These are phyloP conservation scores for Anguilla japonica DNA, from an alignment of 2,113 vertebrate species.

Conservation along the genomic window DNA sequence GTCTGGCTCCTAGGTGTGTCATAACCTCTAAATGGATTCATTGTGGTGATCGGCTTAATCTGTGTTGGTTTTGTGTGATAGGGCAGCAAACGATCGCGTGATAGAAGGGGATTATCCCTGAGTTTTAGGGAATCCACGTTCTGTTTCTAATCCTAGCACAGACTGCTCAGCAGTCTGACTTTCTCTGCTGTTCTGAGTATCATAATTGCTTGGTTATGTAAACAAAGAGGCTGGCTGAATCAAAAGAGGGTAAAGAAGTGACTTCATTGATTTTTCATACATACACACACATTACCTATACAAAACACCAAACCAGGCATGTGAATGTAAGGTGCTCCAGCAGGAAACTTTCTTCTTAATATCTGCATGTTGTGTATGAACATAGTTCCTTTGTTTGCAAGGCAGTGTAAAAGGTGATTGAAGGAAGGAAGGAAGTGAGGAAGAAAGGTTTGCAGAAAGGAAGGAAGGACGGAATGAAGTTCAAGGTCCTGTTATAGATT, in stretches of 20 bases:
- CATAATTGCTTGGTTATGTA: neutral
- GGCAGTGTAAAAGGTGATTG: too few species aligned
- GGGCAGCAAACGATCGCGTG: neutral
- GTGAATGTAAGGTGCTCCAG: too few species aligned
- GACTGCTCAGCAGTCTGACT: neutral
- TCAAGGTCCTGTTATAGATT: too few species aligned
- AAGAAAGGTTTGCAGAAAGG: too few species aligned
- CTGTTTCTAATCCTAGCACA: neutral
- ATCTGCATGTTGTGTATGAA: too few species aligned
- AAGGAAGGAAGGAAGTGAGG: too few species aligned
- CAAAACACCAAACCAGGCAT: too few species aligned
- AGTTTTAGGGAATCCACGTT: neutral
- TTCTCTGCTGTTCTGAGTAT: slow-evolving; percentile 1
- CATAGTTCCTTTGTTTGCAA: too few species aligned
- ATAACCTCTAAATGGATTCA: neutral
- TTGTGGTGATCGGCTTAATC: neutral
- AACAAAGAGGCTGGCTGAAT: neutral
- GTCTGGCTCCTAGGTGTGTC: neutral
- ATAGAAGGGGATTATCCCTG: neutral
- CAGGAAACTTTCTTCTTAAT: too few species aligned
- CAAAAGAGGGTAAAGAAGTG: neutral
- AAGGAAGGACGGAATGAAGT: too few species aligned
- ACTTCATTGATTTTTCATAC: too few species aligned
- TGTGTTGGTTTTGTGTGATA: neutral
- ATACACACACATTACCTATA: too few species aligned